Evolutionary conservation across 2,888 invertebrate genomes (phyloP), one percentile per base, ranked within the genome.

Genomic region (Microctonus brassicae): DNA sequence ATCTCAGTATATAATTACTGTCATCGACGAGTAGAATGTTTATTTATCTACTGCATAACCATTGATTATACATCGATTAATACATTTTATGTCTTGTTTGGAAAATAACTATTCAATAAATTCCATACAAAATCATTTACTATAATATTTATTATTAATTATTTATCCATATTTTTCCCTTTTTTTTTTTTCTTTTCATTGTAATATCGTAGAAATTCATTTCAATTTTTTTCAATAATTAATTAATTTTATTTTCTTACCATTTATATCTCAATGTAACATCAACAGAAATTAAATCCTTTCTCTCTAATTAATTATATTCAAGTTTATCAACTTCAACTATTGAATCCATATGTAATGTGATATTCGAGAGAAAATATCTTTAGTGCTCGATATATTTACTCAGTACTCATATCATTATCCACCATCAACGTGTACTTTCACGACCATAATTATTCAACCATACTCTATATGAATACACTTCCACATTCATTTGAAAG

Each of bases 401-500:
- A 29, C 33, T 58, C 58, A 6, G 10, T n/a, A 13, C 17, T 58
- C 58, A 33, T 58, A 58, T 58, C 58, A 58, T 33, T 29, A 58
- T 58, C 20, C 33, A 58, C 58, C 17, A 58, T 58, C 58, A 34
- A 58, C 58, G 34, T 33, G 33, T 34, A 58, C 58, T 58, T 58
- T 58, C 58, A 58, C 58, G 17, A 2, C 17, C 7, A 34, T 62
- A 62, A 69, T 69, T 69, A 55, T 63, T 63, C 63, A 62, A 55
- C 53, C 24, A 53, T 20, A 61, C 57, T 55, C 20, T 57, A 34
- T 29, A 55, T 36, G 57, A 24, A 24, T 34, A 57, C 2, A 39
- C 26, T 74, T 65, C 69, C 70, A 72, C 65, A 73, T 69, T 71
- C 26, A 60, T 34, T 20, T 5, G 10, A 60, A 60, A 36, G 17